Evolutionary conservation across 64 coral and sea anemone genomes (phyloP).

Genomic region (Montipora foliosa): DNA sequence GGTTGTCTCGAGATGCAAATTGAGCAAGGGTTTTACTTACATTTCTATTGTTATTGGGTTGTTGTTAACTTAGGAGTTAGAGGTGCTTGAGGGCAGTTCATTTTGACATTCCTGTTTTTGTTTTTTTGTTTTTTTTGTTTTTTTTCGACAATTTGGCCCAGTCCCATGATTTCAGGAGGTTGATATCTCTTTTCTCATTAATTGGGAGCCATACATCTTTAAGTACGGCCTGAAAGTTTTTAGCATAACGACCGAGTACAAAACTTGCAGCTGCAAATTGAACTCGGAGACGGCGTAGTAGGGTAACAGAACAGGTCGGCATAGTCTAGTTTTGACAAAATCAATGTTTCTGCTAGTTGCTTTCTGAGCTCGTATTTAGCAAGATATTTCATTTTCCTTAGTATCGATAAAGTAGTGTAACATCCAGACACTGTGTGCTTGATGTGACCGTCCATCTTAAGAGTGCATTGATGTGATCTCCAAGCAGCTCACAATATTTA

Average conservation of each 20-base stretch:
- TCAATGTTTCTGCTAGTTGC: conserved; percentile 55
- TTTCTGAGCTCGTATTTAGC: conserved; percentile 46
- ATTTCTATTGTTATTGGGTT: too few relatives aligned
- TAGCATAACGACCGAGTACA: conserved; percentile 51
- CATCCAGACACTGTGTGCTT: conserved; percentile 42
- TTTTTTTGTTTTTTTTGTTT: too few relatives aligned
- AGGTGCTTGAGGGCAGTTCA: too few relatives aligned
- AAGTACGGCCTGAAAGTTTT: background rate
- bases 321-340: conserved; percentile 50
- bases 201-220: too few relatives aligned
- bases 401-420: conserved; percentile 9
- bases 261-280: conserved; percentile 26
- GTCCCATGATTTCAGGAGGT: background rate
- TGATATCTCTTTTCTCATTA: background rate
- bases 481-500: conserved; percentile 22
- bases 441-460: conserved; percentile 57
- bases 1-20: too few relatives aligned
- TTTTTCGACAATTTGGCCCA: too few relatives aligned
- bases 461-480: conserved; percentile 28
- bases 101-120: too few relatives aligned
- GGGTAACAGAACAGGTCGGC: background rate
- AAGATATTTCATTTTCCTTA: conserved; percentile 36
- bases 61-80: too few relatives aligned
- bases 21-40: too few relatives aligned
- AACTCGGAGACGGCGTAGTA: too few relatives aligned